These are phyloP conservation scores for Drosophila santomea DNA, from an alignment of 1,140 invertebrate species.

Conservation along the genomic window DNA sequence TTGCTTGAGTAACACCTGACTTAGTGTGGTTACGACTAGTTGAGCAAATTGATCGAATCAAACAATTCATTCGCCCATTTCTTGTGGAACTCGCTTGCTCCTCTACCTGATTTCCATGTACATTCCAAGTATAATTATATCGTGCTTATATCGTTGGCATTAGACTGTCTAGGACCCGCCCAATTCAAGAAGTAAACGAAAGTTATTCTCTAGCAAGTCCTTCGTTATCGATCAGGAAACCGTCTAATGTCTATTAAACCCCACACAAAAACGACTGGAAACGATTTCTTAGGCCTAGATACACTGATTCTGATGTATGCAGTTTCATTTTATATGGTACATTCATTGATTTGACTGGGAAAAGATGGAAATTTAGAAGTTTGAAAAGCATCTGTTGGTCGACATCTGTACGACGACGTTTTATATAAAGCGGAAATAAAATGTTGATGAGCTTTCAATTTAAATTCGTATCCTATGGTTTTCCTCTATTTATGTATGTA, in stretches of 20 bases:
- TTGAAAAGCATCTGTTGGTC: not conserved
- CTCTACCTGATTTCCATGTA: constrained; percentile 16
- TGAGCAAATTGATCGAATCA: constrained; percentile 41
- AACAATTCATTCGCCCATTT: constrained; percentile 11
- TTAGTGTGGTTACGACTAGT: constrained; percentile 33
- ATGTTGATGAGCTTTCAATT: constrained; percentile 25
- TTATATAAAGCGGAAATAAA: constrained; percentile 16
- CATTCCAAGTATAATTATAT: constrained; percentile 18
- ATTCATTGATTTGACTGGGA: constrained; percentile 16
- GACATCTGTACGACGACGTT: not conserved
- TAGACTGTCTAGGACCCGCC: constrained; percentile 33
- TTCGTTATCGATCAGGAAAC: constrained; percentile 55
- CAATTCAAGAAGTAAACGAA: constrained; percentile 24
- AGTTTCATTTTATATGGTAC: constrained; percentile 29
- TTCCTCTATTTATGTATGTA: constrained; percentile 7
- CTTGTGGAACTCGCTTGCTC: not conserved
- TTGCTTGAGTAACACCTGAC: constrained; percentile 31
- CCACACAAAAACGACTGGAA: constrained; percentile 26
- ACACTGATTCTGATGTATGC: constrained; percentile 1
- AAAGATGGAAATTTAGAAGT: constrained; percentile 33
- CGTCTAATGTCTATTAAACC: constrained; percentile 52
- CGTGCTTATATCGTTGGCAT: constrained; percentile 27
- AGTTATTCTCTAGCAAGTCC: constrained; percentile 43
- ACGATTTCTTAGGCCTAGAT: constrained; percentile 27
- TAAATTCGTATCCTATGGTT: constrained; percentile 18